Evolutionary conservation across 2,888 invertebrate species (phyloP), one percentile per base, ranked within the genome.

Genomic region (Lycaena phlaeas): DNA sequence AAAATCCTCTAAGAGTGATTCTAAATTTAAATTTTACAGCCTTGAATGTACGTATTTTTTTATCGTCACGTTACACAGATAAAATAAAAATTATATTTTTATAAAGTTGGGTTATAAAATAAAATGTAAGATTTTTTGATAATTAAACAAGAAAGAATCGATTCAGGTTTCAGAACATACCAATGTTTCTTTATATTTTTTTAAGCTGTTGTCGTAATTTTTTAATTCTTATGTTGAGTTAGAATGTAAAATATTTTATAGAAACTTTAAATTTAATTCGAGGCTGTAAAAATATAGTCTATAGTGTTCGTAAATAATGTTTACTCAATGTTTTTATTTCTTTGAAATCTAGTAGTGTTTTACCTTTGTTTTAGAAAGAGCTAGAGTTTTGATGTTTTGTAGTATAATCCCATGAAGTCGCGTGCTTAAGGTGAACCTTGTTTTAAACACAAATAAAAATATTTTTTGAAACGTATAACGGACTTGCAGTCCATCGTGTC

Each of bases 391-490:
- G 69, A 70, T 77, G 76, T 77, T 56, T 75, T 69, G 64, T 78
- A 76, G 72, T 49, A 56, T 48, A 61, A 50, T 61, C 72, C 65
- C 61, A 56, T 18, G 18, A 53, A 56, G 52, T 56, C 58, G 57
- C 57, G 60, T 59, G 62, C 60, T 63, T 62, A 52, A 55, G 51
- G 40, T 59, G 39, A 39, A 26, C 54, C 53, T 68, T 76, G 70
- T 66, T 70, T 75, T 70, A 57, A 64, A 75, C 72, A 74, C 73
- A 63, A 68, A 64, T 65, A 57, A 55, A 53, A 54, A 73, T 78
- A 79, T 79, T 79, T 77, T 78, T 78, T 73, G 78, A 79, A 67
- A 70, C 64, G 57, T 79, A 69, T 79, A 78, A 75, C 61, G 56
- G 26, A 50, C 61, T 60, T 51, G 48, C 54, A 53, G 58, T 67